A percentile compares a stretch with the other conserved stretches of the same genome.
These are phyloP conservation scores for Trisateles emortualis DNA, from an alignment of 2,888 invertebrate species.

Conservation along the genomic window DNA sequence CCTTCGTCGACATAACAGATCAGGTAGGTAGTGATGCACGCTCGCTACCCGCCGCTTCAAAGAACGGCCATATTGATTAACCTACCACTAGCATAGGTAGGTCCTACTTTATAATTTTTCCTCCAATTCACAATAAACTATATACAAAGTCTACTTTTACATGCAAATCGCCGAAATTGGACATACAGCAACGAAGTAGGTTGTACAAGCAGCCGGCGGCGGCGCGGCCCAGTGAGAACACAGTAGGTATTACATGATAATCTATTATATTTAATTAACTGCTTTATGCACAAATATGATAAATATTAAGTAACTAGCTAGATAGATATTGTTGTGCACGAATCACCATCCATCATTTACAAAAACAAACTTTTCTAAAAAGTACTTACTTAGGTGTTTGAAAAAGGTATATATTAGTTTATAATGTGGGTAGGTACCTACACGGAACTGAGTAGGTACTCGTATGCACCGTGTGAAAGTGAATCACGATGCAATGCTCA, in stretches of 20 bases:
- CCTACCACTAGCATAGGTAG: too few relatives aligned
- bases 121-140: constrained; percentile 1
- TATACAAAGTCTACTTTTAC: background rate
- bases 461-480: too few relatives aligned
- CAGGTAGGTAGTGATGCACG: background rate
- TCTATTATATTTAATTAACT: constrained; percentile 2
- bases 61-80: background rate
- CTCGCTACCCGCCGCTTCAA: background rate
- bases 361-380: too few relatives aligned
- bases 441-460: background rate
- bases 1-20: too few relatives aligned
- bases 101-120: background rate
- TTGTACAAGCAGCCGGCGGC: too few relatives aligned
- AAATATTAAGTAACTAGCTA: too few relatives aligned
- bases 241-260: constrained; percentile 1
- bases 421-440: background rate
- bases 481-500: too few relatives aligned
- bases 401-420: background rate
- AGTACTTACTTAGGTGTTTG: too few relatives aligned
- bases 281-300: background rate
- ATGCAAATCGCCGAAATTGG: background rate
- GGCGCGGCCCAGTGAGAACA: background rate
- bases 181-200: background rate
- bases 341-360: constrained; percentile 5
- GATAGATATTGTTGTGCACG: constrained; percentile 1